Base-by-base conservation (phyloP, 2,113 vertebrate genomes). In the Ochotona princeps region DNA sequence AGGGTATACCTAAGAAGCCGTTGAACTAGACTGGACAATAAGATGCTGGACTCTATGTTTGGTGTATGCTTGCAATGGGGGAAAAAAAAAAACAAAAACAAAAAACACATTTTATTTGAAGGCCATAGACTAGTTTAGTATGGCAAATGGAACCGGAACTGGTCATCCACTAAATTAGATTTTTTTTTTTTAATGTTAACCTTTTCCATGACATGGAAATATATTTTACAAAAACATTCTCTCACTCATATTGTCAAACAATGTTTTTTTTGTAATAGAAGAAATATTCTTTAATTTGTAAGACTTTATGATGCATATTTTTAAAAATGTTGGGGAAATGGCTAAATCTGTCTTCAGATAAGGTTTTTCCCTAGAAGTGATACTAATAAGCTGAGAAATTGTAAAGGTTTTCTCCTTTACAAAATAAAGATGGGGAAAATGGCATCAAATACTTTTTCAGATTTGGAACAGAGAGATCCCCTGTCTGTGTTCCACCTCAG, bases 121-220 rank as follows among this genome's bases (percentile, higher is more conserved):
- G 26, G 17, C 2, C 7, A 10, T 73, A 44, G 20, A 2, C 61
- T 66, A 63, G 25, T 78, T 32, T 8, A 82, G 51, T 5, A 23
- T 66, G 44, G 61, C 18, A 81, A 47, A 54, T 13, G 18, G 32
- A 93, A 25, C 12, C 28, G 49, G 32, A 49, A 4, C 26, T 13
- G 38, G 6, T 26, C 17, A 78, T 17, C 26, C 15, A 63, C 57
- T 21, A 86, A 17, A 30, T 81, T 90, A 66, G 21, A 88, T 75
- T 95, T 75, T 93, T 61, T 57, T 57, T 95, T 75, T 92, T 61
- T 57, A 17, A n/a, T 23, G 28, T 95, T 80, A 38, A 44, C 8
- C 65, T 93, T 95, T 93, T 67, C 0, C 38, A 18, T 3, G 38
- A 66, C 73, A 89, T 73, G 44, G 47, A 73, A 86, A 9, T 72